phyloP scores from a whole-genome alignment of 92 coral and sea anemone species.

The Heliopora coerulea region DNA sequence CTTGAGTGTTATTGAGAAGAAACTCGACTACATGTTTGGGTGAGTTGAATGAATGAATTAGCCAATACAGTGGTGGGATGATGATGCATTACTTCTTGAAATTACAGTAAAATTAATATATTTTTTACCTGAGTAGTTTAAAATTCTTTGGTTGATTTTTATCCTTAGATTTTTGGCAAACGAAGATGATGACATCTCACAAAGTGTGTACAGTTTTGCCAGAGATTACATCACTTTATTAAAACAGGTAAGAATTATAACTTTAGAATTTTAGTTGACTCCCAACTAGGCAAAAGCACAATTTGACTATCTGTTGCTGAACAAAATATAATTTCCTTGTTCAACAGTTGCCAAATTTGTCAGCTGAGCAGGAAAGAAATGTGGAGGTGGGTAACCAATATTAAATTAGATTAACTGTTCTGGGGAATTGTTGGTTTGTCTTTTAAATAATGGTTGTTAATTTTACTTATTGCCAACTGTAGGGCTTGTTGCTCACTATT shows the following conservation, averaged over 20 bases:
- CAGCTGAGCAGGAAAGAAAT: conserved; percentile 45
- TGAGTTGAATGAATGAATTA: conserved; percentile 10
- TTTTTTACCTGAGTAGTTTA: too few relatives aligned
- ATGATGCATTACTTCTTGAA: too few relatives aligned
- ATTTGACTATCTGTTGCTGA: too few relatives aligned
- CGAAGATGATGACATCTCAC: conserved; percentile 97
- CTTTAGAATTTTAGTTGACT: background rate
- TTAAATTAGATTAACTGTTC: background rate
- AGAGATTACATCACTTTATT: conserved; percentile 73
- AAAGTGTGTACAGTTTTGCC: conserved; percentile 86
- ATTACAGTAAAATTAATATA: too few relatives aligned
- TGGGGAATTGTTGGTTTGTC: background rate
- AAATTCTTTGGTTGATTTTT: background rate
- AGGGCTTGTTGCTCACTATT: conserved; percentile 75
- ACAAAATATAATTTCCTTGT: too few relatives aligned
- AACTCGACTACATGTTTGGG: conserved; percentile 76
- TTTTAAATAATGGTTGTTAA: background rate
- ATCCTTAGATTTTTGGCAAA: conserved; percentile 74
- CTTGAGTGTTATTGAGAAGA: conserved; percentile 66
- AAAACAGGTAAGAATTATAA: conserved; percentile 63
- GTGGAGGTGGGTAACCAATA: conserved; percentile 38
- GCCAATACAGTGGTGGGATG: too few relatives aligned
- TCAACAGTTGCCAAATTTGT: conserved; percentile 39
- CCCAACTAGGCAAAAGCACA: too few relatives aligned
- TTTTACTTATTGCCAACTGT: background rate